Evolutionary conservation across 35 echinoderm and acorn worm species (phyloP), one percentile per base, ranked within the genome.

Genomic region (Strongylocentrotus purpuratus): DNA sequence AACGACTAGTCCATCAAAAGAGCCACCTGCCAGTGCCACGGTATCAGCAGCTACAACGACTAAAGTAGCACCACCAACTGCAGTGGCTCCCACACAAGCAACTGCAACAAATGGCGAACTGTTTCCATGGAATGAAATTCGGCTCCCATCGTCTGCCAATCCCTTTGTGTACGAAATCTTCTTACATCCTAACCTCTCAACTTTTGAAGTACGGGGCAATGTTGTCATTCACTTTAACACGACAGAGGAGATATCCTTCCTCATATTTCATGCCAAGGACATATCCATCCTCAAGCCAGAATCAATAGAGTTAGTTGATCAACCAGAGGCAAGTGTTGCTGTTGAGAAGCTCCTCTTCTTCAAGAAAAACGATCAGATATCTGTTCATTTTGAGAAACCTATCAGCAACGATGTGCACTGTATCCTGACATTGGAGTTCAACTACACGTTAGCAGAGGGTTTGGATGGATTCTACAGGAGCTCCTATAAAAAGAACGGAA

Each of bases 391-490:
- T 6, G 71, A 48, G 47, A 97, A 88, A 32, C 85, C 96, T 28
- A 11, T 99, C 10, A 17, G 86, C 31, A 5, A 59, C 15, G 88
- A 71, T 1, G 60, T 18, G 3, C 1, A 33, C 4, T 98, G 94
- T 48, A 61, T 91, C 9, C 33, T 99, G 45, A 95, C 4, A 7
- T 70, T 99, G 9, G 32, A 93, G 2, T 99, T 99, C 87, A 45
- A 86, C 85, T 97, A 96, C 86, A 94, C 45, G 6, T 91, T 97
- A 8, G 85, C 25, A 4, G 96, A 96, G 33, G 90, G 48, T 11
- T 55, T 99, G 94, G 41, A 85, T 9, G 98, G 98, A 31, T 97
- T 97, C 87, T 99, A 99, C 85, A 61, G 78, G n/a, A 99, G 98
- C 86, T 90, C 90, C 12, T 99, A 99, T 86, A 88, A 59, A 59